These are phyloP conservation scores for Cryptotermes secundus DNA, from an alignment of 1,140 invertebrate species.

Conservation along the genomic window DNA sequence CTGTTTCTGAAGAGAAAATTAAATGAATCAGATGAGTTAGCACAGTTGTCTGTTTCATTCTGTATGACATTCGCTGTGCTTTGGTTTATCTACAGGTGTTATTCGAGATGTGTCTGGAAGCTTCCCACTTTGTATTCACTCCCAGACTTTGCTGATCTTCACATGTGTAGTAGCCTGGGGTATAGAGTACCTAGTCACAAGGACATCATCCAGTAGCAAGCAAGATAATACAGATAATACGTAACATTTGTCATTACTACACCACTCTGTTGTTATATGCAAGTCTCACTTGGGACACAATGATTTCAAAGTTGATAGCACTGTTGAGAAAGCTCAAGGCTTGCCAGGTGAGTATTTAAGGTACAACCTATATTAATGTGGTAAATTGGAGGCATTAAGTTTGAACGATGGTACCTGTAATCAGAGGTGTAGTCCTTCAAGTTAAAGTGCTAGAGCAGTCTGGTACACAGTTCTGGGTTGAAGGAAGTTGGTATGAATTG, in stretches of 20 bases:
- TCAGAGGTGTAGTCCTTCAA: too few species aligned
- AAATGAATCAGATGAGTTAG: neutral
- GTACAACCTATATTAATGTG: too few species aligned
- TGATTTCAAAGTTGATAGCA: neutral
- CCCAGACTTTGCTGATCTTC: conserved; percentile 29
- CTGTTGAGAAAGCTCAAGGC: neutral
- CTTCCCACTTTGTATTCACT: conserved; percentile 34
- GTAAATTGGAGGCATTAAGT: too few species aligned
- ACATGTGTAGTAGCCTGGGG: conserved; percentile 30
- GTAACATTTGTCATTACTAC: neutral
- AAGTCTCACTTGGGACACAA: too few species aligned
- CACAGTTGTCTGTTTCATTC: neutral
- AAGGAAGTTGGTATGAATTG: too few species aligned
- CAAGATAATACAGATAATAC: neutral
- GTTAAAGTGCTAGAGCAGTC: too few species aligned
- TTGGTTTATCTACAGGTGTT: conserved; percentile 27
- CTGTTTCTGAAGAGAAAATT: neutral
- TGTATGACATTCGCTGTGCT: neutral
- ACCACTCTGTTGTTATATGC: too few species aligned
- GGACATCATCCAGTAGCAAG: neutral
- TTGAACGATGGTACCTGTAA: too few species aligned
- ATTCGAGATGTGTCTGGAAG: conserved; percentile 33
- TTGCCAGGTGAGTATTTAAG: too few species aligned
- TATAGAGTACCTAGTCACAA: conserved; percentile 27
- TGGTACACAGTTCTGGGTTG: too few species aligned